Base-by-base conservation (phyloP, 1,140 invertebrate genomes). In the Drosophila sechellia region DNA sequence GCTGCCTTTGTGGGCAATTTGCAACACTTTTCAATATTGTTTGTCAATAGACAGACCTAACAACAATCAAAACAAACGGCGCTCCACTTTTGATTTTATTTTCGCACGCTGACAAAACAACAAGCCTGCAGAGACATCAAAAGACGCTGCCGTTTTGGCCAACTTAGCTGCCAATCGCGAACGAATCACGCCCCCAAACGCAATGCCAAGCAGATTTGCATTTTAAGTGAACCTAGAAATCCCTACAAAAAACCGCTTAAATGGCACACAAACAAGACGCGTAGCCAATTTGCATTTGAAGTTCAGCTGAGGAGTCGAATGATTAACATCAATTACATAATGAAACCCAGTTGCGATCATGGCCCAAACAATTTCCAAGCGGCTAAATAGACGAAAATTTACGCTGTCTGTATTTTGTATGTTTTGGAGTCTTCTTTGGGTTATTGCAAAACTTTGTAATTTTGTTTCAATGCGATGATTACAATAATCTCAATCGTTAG, bases 31-130 rank as follows among this genome's bases (percentile, higher is more conserved):
- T 85, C 78, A 74, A 85, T 85, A 77, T 69, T 40, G 64, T 78
- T 85, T 87, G 81, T 87, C 83, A 85, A 85, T 85, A 64, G 72
- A 48, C 15, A 39, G 35, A 52, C 49, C 48, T 55, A 65, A 80
- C 57, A 56, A 70, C 70, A 85, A 81, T 76, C 61, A 68, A 76
- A 76, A 76, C 77, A 81, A 85, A 81, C 45, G 66, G 73, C 75
- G 81, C 78, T 87, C 83, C 79, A 85, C 81, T 87, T 85, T 73
- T 77, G 42, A 71, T 76, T 55, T 45, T 59, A 55, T 83, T 75
- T 83, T 79, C 78, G 74, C 81, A 85, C 83, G 78, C 78, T 65
- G 70, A 40, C 64, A 76, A 57, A 53, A 53, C 57, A 58, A 73
- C 17, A 43, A 46, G 31, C 61, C 27, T 5, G 31, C 22, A 69